phyloP scores from a whole-genome alignment of 2,888 invertebrate genomes.

The Halictus quadricinctus region DNA sequence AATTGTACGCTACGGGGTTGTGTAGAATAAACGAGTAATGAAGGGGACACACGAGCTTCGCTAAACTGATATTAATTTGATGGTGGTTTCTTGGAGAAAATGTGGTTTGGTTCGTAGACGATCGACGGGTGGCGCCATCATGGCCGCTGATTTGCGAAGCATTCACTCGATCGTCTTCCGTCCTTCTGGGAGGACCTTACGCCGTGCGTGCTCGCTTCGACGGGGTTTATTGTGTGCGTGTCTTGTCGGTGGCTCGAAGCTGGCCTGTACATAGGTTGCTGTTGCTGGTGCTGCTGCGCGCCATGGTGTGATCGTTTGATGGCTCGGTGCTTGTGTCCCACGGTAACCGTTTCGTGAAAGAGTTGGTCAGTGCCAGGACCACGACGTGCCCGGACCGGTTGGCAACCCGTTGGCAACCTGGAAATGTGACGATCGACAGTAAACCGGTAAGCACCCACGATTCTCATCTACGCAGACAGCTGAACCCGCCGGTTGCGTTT shows the following conservation, averaged over 20 bases:
- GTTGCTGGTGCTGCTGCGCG: conserved; percentile 48
- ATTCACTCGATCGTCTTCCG: conserved; percentile 61
- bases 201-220: conserved; percentile 53
- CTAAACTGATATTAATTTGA: too few relatives aligned
- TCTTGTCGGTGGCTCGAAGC: conserved; percentile 64
- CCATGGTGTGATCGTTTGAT: conserved; percentile 57
- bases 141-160: conserved; percentile 33
- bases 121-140: conserved; percentile 62
- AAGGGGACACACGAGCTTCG: accelerated
- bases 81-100: not conserved
- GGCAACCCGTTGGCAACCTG: conserved; percentile 25
- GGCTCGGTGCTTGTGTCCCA: conserved; percentile 30
- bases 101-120: not conserved
- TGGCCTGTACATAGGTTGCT: conserved; percentile 57
- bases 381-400: conserved; percentile 40
- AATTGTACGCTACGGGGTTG: not conserved
- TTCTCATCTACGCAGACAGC: not conserved
- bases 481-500: not conserved
- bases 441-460: conserved; percentile 67
- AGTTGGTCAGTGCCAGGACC: conserved; percentile 31
- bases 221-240: conserved; percentile 60
- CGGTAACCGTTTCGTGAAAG: conserved; percentile 38
- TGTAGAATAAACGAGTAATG: accelerated
- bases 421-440: conserved; percentile 68
- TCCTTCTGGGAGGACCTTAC: conserved; percentile 62